phyloP scores from a whole-genome alignment of 2,113 vertebrate species.

The Elanoides forficatus region DNA sequence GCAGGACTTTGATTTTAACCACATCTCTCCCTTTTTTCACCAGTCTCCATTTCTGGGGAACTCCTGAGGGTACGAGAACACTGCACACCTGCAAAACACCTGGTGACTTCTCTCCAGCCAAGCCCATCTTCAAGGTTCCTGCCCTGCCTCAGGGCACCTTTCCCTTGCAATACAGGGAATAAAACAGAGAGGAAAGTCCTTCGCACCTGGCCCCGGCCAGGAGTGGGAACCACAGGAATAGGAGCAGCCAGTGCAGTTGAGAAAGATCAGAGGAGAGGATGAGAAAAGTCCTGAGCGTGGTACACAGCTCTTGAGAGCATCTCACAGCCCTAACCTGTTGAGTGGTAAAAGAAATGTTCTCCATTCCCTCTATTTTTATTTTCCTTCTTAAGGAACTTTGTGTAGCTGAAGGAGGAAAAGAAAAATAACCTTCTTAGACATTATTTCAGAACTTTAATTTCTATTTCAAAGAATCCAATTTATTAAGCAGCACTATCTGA shows the following conservation, averaged over 20 bases:
- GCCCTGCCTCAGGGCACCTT: neutral
- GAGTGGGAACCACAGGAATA: neutral
- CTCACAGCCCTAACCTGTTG: neutral
- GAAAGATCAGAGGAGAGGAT: neutral
- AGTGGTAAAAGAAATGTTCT: neutral
- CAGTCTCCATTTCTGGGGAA: neutral
- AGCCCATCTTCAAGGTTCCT: neutral
- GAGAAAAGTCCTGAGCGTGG: neutral
- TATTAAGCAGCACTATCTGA: constrained; percentile 44
- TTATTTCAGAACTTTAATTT: constrained; percentile 41
- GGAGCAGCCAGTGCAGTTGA: neutral
- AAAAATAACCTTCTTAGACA: neutral
- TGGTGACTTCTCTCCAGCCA: neutral
- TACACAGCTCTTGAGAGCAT: neutral
- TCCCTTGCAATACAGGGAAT: neutral
- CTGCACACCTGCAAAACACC: neutral
- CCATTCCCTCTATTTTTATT: neutral
- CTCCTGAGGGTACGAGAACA: neutral
- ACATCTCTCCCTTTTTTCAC: neutral
- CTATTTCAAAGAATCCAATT: constrained; percentile 51
- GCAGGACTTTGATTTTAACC: neutral
- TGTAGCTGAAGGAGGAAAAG: neutral
- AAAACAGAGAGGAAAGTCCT: neutral
- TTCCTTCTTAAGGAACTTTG: neutral
- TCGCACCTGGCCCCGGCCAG: fast-evolving